phyloP scores from a whole-genome alignment of 2,888 invertebrate genomes.

The Cerceris rybyensis region DNA sequence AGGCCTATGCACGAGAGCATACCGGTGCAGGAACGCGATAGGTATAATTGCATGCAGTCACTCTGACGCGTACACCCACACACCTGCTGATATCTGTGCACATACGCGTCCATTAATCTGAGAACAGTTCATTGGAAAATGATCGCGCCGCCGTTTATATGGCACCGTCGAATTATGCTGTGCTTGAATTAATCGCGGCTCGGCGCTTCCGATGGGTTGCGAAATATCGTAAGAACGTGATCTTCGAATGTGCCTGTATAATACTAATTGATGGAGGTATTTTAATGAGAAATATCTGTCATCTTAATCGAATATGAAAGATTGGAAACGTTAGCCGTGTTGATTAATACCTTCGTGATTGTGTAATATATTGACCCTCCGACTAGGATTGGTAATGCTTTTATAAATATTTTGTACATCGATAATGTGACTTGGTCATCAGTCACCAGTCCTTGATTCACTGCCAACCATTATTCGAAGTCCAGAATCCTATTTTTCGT shows the following conservation, averaged over 20 bases:
- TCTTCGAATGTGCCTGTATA: slow-evolving; percentile 9
- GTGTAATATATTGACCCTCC: too few relatives aligned
- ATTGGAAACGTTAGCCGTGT: too few relatives aligned
- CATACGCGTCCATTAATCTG: slow-evolving; percentile 60
- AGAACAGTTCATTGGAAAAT: slow-evolving; percentile 65
- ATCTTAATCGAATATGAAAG: not conserved
- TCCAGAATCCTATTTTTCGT: too few relatives aligned
- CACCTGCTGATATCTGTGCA: not conserved
- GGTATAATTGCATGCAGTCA: slow-evolving; percentile 20
- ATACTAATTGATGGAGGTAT: not conserved
- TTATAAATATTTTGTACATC: too few relatives aligned
- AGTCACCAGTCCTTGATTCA: too few relatives aligned
- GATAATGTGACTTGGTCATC: too few relatives aligned
- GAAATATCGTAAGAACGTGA: slow-evolving; percentile 51
- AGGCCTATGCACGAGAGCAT: not conserved
- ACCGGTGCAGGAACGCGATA: not conserved
- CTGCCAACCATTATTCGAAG: too few relatives aligned
- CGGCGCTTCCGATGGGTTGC: slow-evolving; percentile 32
- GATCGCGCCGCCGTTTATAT: slow-evolving; percentile 54
- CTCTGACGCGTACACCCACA: not conserved
- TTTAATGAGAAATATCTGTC: not conserved
- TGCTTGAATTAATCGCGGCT: slow-evolving; percentile 58
- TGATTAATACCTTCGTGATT: too few relatives aligned
- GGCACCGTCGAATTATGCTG: slow-evolving; percentile 47
- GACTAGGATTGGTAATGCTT: too few relatives aligned